These are phyloP conservation scores for Drosophila formosana DNA, from an alignment of 2,888 invertebrate genomes.

Conservation along the genomic window DNA sequence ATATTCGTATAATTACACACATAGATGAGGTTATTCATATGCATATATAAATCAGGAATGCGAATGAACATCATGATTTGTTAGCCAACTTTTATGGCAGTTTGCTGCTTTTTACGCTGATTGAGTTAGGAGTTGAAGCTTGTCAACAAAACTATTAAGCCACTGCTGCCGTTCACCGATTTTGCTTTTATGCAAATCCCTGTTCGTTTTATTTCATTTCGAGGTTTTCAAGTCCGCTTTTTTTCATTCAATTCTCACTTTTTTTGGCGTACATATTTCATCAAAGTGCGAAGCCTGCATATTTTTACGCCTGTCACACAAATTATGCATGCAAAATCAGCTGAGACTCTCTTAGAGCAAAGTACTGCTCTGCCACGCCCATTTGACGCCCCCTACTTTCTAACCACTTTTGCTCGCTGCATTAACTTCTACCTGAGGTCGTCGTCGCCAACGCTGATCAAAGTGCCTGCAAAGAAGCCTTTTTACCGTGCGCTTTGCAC, in stretches of 20 bases:
- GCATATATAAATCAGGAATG: background rate
- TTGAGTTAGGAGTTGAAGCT: slow-evolving; percentile 33
- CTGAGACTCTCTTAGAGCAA: slow-evolving; percentile 35
- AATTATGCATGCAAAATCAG: slow-evolving; percentile 79
- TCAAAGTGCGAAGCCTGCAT: slow-evolving; percentile 74
- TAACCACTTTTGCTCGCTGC: slow-evolving; percentile 62
- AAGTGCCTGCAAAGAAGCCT: slow-evolving; percentile 59
- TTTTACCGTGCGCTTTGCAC: slow-evolving; percentile 59
- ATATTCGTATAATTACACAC: slow-evolving; percentile 14
- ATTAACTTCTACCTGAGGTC: slow-evolving; percentile 53
- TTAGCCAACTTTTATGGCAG: slow-evolving; percentile 30
- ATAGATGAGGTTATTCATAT: background rate
- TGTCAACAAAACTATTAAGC: slow-evolving; percentile 63
- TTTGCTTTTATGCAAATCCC: slow-evolving; percentile 57
- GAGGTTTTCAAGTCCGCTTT: slow-evolving; percentile 4
- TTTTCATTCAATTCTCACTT: slow-evolving; percentile 11
- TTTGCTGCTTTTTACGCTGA: slow-evolving; percentile 39
- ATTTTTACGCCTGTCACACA: slow-evolving; percentile 63
- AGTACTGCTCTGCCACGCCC: slow-evolving; percentile 20
- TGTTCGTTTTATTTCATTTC: slow-evolving; percentile 12
- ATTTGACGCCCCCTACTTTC: background rate
- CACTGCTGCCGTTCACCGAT: slow-evolving; percentile 19
- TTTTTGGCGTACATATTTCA: slow-evolving; percentile 68
- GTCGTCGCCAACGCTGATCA: slow-evolving; percentile 44
- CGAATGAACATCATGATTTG: slow-evolving; percentile 34